Percentiles rank a stretch among this genome's conserved stretches.
These are phyloP conservation scores for Asteroscopus sphinx DNA, from an alignment of 2,888 invertebrate species.

Conservation along the genomic window DNA sequence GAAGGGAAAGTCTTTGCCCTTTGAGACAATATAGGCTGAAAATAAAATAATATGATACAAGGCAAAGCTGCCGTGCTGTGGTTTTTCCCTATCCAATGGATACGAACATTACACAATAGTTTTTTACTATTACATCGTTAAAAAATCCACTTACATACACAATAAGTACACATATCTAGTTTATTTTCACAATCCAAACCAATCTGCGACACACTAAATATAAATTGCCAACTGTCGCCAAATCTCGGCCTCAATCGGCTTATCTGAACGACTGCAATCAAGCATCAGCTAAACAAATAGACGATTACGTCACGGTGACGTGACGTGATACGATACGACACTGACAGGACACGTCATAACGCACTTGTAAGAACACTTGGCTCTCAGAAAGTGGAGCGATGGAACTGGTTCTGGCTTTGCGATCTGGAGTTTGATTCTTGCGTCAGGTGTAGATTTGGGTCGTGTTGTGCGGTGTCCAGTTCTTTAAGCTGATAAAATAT, in stretches of 20 bases:
- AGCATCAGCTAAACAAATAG: slow-evolving; percentile 4
- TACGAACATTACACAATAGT: too few relatives aligned
- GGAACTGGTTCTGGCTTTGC: slow-evolving; percentile 32
- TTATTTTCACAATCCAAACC: slow-evolving; percentile 16
- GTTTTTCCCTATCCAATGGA: too few relatives aligned
- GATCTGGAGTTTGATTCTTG: slow-evolving; percentile 48
- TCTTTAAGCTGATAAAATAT: background rate
- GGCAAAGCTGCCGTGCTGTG: too few relatives aligned
- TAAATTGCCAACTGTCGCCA: slow-evolving; percentile 24
- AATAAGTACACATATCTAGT: slow-evolving; percentile 5
- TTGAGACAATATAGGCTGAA: too few relatives aligned
- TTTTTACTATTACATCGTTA: too few relatives aligned
- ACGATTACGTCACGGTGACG: slow-evolving; percentile 13
- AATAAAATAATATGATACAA: too few relatives aligned
- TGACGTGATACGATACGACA: slow-evolving; percentile 5
- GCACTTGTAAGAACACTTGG: slow-evolving; percentile 53
- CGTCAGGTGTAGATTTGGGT: slow-evolving; percentile 40
- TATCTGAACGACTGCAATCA: slow-evolving; percentile 18
- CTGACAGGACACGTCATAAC: slow-evolving; percentile 19
- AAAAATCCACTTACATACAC: too few relatives aligned
- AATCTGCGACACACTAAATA: slow-evolving; percentile 9
- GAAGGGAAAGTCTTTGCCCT: too few relatives aligned
- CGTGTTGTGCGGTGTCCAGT: slow-evolving; percentile 16
- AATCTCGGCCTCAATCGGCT: slow-evolving; percentile 23
- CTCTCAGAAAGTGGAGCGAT: slow-evolving; percentile 42